These are phyloP conservation scores for Pocillopora meandrina DNA, from an alignment of 92 coral and sea anemone genomes.

Conservation along the genomic window DNA sequence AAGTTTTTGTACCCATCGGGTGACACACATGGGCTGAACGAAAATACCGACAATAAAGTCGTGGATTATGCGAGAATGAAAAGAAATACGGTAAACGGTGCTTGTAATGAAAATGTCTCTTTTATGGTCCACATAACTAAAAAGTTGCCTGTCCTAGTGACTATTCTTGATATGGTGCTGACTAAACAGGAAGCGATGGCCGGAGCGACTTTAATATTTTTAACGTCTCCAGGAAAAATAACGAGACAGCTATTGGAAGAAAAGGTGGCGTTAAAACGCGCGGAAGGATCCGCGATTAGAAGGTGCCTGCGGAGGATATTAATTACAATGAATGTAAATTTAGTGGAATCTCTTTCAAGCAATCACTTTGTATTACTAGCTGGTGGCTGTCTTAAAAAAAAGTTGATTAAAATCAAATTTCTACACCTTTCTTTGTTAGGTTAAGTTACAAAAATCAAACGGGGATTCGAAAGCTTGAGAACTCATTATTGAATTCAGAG, in stretches of 20 bases:
- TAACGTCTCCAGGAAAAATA: not conserved
- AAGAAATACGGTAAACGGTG: not conserved
- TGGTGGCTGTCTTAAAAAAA: too few relatives aligned
- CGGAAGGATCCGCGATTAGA: too few relatives aligned
- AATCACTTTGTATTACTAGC: too few relatives aligned
- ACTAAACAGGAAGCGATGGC: not conserved
- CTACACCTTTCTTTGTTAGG: too few relatives aligned
- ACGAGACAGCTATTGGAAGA: not conserved
- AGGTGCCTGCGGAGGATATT: too few relatives aligned
- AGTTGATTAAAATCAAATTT: too few relatives aligned
- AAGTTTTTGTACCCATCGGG: not conserved
- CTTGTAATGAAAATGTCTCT: not conserved
- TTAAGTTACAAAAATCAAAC: too few relatives aligned
- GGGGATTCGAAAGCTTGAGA: too few relatives aligned
- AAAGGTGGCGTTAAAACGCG: too few relatives aligned
- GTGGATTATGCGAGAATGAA: not conserved
- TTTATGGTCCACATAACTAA: slow-evolving; percentile 10
- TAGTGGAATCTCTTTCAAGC: too few relatives aligned
- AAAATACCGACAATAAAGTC: not conserved
- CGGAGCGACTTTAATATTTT: not conserved
- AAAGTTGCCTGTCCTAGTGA: not conserved
- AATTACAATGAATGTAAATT: too few relatives aligned
- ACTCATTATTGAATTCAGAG: too few relatives aligned
- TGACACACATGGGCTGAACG: not conserved
- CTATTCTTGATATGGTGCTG: not conserved